These are phyloP conservation scores for Gordius sp. DNA, from an alignment of 2,888 invertebrate genomes.

Conservation along the genomic window DNA sequence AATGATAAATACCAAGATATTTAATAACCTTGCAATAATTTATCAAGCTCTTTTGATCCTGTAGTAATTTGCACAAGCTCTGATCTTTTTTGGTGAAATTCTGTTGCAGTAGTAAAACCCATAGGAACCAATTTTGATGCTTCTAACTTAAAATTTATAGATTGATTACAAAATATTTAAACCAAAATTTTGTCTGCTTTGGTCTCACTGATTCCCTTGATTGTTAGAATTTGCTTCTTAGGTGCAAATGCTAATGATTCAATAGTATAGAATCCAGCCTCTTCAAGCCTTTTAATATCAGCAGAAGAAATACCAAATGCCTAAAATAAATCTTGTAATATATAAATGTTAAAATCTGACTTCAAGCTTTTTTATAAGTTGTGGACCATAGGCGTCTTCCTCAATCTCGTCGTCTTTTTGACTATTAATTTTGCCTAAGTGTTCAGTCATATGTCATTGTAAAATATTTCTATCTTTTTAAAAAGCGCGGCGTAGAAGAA, in stretches of 20 bases:
- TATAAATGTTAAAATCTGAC: conserved; percentile 30
- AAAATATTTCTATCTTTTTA: too few species aligned
- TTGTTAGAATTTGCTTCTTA: conserved; percentile 52
- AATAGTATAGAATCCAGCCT: conserved; percentile 73
- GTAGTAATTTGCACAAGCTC: conserved; percentile 82
- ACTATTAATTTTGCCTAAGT: background rate
- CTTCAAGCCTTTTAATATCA: conserved; percentile 71
- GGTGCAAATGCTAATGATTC: conserved; percentile 81
- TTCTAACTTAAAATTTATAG: conserved; percentile 35
- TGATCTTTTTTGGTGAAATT: conserved; percentile 70
- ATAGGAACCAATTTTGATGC: conserved; percentile 75
- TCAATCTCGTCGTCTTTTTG: conserved; percentile 29
- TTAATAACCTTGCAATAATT: conserved; percentile 45
- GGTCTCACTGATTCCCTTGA: conserved; percentile 63
- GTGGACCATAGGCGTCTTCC: conserved; percentile 45
- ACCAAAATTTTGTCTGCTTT: conserved; percentile 75
- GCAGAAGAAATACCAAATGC: conserved; percentile 48
- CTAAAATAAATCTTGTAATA: conserved; percentile 31
- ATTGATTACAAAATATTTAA: conserved; percentile 21
- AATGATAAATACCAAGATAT: background rate
- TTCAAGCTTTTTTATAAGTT: conserved; percentile 44
- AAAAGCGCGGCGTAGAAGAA: too few species aligned
- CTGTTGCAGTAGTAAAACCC: conserved; percentile 91
- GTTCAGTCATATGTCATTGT: background rate
- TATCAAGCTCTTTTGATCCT: conserved; percentile 72